Base-by-base conservation (phyloP, 2,113 vertebrate genomes). In the Nanorana parkeri region DNA sequence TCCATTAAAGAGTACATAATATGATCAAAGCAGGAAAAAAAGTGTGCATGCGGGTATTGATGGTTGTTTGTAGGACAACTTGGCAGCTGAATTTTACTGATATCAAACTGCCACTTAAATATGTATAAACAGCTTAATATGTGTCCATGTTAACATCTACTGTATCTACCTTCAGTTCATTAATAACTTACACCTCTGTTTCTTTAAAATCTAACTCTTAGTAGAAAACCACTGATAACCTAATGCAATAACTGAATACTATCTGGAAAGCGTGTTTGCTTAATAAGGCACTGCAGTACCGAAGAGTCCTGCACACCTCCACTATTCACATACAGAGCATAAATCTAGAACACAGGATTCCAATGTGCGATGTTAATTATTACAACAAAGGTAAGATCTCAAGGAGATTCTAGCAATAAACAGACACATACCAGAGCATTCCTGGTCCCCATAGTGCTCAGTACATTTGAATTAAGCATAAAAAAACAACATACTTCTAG, bases 381-480 rank as follows among this genome's bases (percentile, higher is more conserved):
- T 56, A 56, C 41, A 68, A 60, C 17, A 68, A 54, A 26, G 51
- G 58, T 47, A 79, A 69, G 24, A 60, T 36, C 60, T 36, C 64
- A 68, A 69, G 66, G 54, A 80, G 55, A 60, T 68, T 41, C 7
- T 21, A n/a, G 65, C 54, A 68, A 41, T 60, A 60, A 74, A 80
- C 23, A 69, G 11, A 54, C 65, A 28, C 65, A 78, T 78, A 26
- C 21, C 67, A 71, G 3, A 28, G 67, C 56, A 80, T 51, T 15
- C 54, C 21, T 32, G 17, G 52, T 17, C 56, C 54, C 64, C 36
- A 10, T 23, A 60, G 52, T 13, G 26, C 52, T 47, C 54, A 15
- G 10, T 58, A 19, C 6, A 66, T 55, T 19, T 55, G 64, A n/a
- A 58, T 20, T 19, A 52, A 78, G 52, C 52, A n/a, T 13, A 63